phyloP scores from a whole-genome alignment of 1,140 invertebrate species.

The Drosophila biarmipes region DNA sequence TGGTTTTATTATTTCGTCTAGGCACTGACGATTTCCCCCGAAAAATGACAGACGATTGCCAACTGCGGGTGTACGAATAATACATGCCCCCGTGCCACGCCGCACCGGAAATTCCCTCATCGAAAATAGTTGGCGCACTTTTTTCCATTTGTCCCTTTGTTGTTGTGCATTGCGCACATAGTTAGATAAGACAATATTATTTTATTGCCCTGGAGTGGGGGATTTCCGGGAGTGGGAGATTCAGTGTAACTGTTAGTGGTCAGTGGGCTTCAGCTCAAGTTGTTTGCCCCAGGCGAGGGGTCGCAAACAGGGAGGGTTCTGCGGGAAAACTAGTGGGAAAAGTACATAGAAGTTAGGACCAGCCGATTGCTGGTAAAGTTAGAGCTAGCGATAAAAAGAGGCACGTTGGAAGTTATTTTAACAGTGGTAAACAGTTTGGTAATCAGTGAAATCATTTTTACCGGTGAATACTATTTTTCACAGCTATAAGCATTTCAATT shows the following conservation, averaged over 20 bases:
- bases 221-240: constrained; percentile 12
- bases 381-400: background rate
- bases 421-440: no score
- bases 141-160: constrained; percentile 43
- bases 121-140: constrained; percentile 60
- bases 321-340: background rate
- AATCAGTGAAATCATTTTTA: no score
- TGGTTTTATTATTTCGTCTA: constrained; percentile 70
- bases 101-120: constrained; percentile 15
- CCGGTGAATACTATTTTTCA: no score
- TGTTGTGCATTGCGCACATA: constrained; percentile 75
- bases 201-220: constrained; percentile 58
- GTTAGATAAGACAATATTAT: constrained; percentile 82
- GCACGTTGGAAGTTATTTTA: no score
- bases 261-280: constrained; percentile 18
- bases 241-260: constrained; percentile 34
- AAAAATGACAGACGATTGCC: constrained; percentile 35
- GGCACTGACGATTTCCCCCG: constrained; percentile 42
- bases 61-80: constrained; percentile 68
- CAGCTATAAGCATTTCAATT: no score
- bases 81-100: background rate
- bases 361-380: background rate
- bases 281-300: constrained; percentile 10
- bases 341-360: background rate
- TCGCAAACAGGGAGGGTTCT: constrained; percentile 7